A percentile compares a stretch with the other conserved stretches of the same genome.
These are phyloP conservation scores for Sminthurides aquaticus DNA, from an alignment of 2,888 invertebrate genomes.

Conservation along the genomic window DNA sequence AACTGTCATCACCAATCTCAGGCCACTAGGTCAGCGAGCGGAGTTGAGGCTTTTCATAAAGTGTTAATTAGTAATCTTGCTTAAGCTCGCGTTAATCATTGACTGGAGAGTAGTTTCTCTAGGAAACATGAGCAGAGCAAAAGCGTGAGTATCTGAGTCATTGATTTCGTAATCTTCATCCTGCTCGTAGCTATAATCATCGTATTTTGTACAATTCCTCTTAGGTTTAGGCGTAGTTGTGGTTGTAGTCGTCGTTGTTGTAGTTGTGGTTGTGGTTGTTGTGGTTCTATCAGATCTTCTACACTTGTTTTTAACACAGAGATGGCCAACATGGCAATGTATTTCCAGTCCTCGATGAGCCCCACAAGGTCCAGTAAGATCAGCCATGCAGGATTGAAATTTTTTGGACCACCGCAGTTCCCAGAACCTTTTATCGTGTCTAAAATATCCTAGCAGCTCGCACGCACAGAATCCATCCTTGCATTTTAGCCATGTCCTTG, in stretches of 20 bases:
- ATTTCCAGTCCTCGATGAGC: conserved; percentile 10
- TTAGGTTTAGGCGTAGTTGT: background rate
- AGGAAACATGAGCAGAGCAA: background rate
- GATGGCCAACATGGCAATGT: conserved; percentile 1
- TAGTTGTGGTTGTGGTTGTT: conserved; percentile 2
- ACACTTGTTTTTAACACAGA: conserved; percentile 4
- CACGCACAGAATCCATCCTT: conserved; percentile 6
- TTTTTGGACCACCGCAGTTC: conserved; percentile 2
- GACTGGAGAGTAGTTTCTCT: background rate
- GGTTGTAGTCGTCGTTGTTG: background rate
- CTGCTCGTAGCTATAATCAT: background rate
- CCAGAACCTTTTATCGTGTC: conserved; percentile 11
- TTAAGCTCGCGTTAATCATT: background rate
- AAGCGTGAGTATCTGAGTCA: background rate
- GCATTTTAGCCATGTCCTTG: conserved; percentile 16
- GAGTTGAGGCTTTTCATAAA: too few relatives aligned
- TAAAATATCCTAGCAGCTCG: conserved; percentile 13
- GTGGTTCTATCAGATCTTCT: background rate
- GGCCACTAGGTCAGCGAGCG: too few relatives aligned
- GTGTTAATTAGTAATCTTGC: too few relatives aligned
- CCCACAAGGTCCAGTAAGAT: conserved; percentile 14
- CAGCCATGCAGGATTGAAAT: conserved; percentile 8
- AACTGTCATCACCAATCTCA: too few relatives aligned
- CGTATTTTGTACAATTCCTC: background rate
- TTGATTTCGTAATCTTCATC: background rate